Evolutionary conservation across 2,888 invertebrate species (phyloP).

Genomic region (Pomacea canaliculata): DNA sequence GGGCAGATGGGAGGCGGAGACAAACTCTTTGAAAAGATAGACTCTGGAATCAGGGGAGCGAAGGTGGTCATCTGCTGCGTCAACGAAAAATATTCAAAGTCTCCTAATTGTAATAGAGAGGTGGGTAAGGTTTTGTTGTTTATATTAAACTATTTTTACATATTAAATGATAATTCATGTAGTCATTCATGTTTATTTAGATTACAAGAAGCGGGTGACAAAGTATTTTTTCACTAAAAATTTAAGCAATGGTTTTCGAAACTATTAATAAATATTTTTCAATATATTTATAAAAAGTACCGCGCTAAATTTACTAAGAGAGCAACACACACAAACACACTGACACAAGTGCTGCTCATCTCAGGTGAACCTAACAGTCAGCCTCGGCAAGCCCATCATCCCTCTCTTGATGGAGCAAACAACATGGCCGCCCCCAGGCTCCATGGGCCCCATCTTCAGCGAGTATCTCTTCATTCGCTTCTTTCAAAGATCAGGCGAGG

Average conservation of each 20-base stretch:
- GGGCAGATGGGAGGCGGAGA: conserved; percentile 69
- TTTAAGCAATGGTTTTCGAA: too few relatives aligned
- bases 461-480: conserved; percentile 53
- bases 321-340: too few relatives aligned
- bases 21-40: conserved; percentile 66
- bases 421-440: conserved; percentile 56
- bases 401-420: conserved; percentile 55
- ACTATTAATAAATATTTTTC: too few relatives aligned
- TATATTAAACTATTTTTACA: neutral
- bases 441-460: conserved; percentile 58
- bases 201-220: too few relatives aligned
- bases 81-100: conserved; percentile 63
- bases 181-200: too few relatives aligned
- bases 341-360: neutral
- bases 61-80: conserved; percentile 62
- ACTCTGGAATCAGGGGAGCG: conserved; percentile 62
- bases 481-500: conserved; percentile 39
- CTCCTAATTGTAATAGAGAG: conserved; percentile 68
- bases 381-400: conserved; percentile 52
- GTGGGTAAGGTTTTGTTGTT: conserved; percentile 33
- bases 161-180: too few relatives aligned
- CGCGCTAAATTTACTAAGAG: too few relatives aligned
- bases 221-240: too few relatives aligned
- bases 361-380: conserved; percentile 51
- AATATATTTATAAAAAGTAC: too few relatives aligned